Evolutionary conservation across 2,797 vertebrate species (phyloP).

Genomic region (Pangasius sanitwongsei): DNA sequence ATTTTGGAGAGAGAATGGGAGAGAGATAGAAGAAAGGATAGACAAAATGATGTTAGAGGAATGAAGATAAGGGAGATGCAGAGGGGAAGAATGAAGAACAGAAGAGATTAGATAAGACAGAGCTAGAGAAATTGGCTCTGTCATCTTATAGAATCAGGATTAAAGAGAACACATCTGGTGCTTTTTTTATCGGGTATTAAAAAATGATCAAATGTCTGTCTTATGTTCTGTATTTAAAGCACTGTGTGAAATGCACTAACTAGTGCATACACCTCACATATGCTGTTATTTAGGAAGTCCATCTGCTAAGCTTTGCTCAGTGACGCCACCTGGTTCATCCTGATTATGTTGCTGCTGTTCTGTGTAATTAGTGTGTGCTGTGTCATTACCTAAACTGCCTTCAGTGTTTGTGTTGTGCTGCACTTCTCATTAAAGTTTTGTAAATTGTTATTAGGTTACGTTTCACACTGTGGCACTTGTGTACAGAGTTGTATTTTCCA

Average conservation of each 20-base stretch:
- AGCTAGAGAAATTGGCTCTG: background rate
- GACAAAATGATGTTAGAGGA: background rate
- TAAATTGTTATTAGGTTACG: background rate
- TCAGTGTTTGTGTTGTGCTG: background rate
- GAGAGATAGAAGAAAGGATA: background rate
- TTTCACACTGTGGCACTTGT: background rate
- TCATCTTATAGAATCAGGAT: background rate
- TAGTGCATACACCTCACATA: background rate
- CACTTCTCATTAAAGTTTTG: background rate
- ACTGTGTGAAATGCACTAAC: background rate
- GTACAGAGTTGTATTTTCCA: background rate
- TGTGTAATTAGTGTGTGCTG: background rate
- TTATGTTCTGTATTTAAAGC: background rate
- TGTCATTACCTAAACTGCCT: background rate
- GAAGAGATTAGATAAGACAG: slow-evolving; percentile 15
- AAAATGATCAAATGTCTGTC: background rate
- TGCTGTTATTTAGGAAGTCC: slow-evolving; percentile 6
- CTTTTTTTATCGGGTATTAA: background rate
- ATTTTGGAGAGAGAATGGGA: background rate
- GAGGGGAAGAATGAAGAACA: background rate
- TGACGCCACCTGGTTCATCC: background rate
- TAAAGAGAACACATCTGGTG: slow-evolving; percentile 23
- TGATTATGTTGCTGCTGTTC: background rate
- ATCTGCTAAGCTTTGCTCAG: background rate
- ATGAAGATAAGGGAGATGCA: too few relatives aligned